Percentiles rank a stretch among this genome's conserved stretches.
Conservation (phyloP, 2,797 vertebrate species). For the Apogon hyalosoma region DNA sequence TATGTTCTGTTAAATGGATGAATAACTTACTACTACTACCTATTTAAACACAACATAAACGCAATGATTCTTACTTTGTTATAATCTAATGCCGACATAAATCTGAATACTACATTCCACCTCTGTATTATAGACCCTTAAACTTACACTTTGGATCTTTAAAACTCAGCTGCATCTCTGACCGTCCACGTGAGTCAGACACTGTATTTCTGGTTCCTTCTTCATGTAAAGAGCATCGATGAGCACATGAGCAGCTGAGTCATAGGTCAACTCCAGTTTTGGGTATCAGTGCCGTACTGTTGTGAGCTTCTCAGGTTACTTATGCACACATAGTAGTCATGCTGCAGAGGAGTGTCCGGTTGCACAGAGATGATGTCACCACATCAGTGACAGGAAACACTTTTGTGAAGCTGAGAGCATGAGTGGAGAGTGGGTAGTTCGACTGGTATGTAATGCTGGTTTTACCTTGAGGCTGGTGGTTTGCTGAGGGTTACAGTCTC, state of each 20-base stretch:
- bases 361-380: slow-evolving; percentile 46
- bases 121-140: no score
- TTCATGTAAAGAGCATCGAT: background rate
- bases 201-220: background rate
- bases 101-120: no score
- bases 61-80: no score
- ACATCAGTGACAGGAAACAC: background rate
- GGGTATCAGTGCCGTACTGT: slow-evolving; percentile 13
- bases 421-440: background rate
- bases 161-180: background rate
- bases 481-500: background rate
- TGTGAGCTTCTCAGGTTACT: slow-evolving; percentile 34
- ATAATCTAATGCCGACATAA: no score
- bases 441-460: background rate
- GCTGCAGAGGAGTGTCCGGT: slow-evolving; percentile 18
- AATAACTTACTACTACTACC: no score
- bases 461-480: background rate
- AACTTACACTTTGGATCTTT: no score
- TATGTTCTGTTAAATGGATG: no score
- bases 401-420: background rate
- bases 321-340: slow-evolving; percentile 1
- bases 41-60: no score
- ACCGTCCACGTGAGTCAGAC: background rate
- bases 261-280: slow-evolving; percentile 23
- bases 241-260: slow-evolving; percentile 30